Conservation (phyloP, 2,888 invertebrate genomes). For the Synergus japonicus region DNA sequence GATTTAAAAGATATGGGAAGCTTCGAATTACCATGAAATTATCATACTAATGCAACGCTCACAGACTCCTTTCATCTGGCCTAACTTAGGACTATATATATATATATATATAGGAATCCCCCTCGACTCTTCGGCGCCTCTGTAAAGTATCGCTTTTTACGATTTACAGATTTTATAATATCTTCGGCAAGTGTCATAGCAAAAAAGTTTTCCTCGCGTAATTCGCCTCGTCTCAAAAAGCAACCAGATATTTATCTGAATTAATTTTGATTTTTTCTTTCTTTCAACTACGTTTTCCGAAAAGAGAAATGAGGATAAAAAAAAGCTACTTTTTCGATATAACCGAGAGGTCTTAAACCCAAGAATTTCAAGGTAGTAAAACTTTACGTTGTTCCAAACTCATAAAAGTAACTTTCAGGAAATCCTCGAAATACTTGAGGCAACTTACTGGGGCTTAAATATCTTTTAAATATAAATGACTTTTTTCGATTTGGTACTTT, state of each 20-base stretch:
- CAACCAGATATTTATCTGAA: too few relatives aligned
- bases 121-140: conserved; percentile 13
- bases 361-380: conserved; percentile 9
- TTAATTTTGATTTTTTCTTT: not conserved
- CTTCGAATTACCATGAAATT: conserved; percentile 30
- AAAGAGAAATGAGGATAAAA: conserved; percentile 10
- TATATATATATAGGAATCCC: too few relatives aligned
- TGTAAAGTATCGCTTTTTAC: conserved; percentile 26
- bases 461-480: too few relatives aligned
- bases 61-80: not conserved
- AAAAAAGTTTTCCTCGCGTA: not conserved
- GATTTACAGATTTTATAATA: not conserved
- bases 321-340: not conserved
- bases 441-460: too few relatives aligned
- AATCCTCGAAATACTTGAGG: too few relatives aligned
- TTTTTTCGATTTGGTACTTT: too few relatives aligned
- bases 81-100: conserved; percentile 3
- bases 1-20: conserved; percentile 28
- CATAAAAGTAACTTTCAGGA: not conserved
- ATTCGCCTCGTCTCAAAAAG: too few relatives aligned
- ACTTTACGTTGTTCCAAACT: not conserved
- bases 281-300: not conserved
- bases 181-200: not conserved
- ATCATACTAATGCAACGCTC: conserved; percentile 22
- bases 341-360: not conserved